These are phyloP conservation scores for Myripristis jacobus DNA, from an alignment of 2,797 vertebrate genomes.

Conservation along the genomic window DNA sequence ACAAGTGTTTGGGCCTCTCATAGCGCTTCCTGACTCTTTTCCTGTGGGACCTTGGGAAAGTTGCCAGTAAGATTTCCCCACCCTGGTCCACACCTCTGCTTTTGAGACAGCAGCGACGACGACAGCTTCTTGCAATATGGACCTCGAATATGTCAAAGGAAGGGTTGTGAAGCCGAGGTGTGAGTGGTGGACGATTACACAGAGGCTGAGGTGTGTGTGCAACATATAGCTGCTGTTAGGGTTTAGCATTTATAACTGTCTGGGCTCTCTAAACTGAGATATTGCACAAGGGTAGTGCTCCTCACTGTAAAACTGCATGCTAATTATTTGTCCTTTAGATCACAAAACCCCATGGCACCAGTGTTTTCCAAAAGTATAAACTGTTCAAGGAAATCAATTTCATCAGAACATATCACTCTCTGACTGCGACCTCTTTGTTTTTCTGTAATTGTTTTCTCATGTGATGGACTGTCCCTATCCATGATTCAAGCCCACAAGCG, in stretches of 20 bases:
- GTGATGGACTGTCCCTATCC: neutral
- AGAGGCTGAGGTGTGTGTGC: neutral
- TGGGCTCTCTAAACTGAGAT: conserved; percentile 4
- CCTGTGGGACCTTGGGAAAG: conserved; percentile 79
- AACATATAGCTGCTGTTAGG: too few species aligned
- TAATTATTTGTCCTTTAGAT: neutral
- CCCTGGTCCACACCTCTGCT: conserved; percentile 49
- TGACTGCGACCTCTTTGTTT: neutral
- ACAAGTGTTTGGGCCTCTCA: conserved; percentile 48
- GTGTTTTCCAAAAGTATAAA: neutral
- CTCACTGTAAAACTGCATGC: neutral
- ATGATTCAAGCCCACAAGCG: neutral
- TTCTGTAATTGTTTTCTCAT: neutral
- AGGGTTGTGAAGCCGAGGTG: conserved; percentile 17
- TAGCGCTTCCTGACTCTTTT: conserved; percentile 81
- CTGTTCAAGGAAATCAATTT: neutral
- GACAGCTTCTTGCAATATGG: conserved; percentile 10
- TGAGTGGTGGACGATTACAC: neutral
- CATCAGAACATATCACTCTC: neutral
- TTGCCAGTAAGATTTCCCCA: conserved; percentile 60
- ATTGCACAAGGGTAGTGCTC: neutral
- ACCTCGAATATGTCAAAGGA: conserved; percentile 10
- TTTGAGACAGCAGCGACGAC: conserved; percentile 9
- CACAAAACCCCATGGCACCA: neutral
- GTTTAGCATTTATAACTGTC: neutral